Base-by-base conservation (phyloP, 2,888 invertebrate species). In the Erebia aethiops region DNA sequence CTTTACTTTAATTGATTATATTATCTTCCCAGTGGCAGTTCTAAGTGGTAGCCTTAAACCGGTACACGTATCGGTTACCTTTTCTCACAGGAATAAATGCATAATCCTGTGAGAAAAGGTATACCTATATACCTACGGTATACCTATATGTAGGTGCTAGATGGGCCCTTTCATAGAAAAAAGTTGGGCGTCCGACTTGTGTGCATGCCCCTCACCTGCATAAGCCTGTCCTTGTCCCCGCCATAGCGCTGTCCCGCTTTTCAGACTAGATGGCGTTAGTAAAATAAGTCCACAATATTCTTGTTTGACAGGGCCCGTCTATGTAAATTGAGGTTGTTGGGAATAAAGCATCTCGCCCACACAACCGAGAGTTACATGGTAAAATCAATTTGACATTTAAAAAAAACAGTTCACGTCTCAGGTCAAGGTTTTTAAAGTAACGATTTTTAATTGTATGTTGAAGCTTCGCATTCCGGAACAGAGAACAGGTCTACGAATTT, bases 401-500 rank as follows among this genome's bases (percentile, higher is more conserved):
- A 66, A n/a, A 26, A 66, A 66, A 21, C 18, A 56, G 21, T 46
- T 66, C 66, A 14, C 56, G 18, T 21, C 43, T 21, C 66, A 46
- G 56, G 66, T 57, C 52, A 68, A 71, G 63, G 58, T 51, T 67
- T 67, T 66, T 52, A 65, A 57, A 63, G 71, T 71, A 69, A 74
- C 60, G 62, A 69, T 74, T 73, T 75, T 74, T 74, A 70, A 70
- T 74, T 71, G 64, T 70, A 56, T 35, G 67, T 64, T 71, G 62
- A 67, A 69, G 66, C 67, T 68, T 56, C 60, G 68, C 70, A 75
- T 71, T 72, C 74, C 73, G 71, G 69, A 74, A 74, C 69, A 71
- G 51, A 61, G 65, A 76, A 73, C 71, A 69, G 68, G 68, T 71
- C 64, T 69, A 73, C 71, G 71, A 74, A 74, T 74, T 62, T 62